Evolutionary conservation across 2,113 vertebrate genomes (phyloP).

Genomic region (Ophthalmotilapia sp.): DNA sequence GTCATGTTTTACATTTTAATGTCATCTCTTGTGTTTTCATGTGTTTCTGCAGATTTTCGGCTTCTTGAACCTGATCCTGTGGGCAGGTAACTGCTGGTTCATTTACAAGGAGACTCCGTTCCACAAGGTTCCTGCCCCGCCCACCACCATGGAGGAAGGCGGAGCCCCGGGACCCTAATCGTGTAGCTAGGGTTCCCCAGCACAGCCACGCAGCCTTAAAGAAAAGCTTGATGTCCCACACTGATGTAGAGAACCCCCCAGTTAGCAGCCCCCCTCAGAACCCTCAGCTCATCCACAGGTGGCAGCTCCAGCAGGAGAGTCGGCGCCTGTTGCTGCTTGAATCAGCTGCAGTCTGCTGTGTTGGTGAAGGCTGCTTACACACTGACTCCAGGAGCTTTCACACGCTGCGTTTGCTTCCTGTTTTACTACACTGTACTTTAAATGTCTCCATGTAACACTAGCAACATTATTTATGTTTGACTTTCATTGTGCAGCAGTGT

Average conservation of each 20-base stretch:
- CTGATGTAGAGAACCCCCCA: background rate
- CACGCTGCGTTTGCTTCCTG: background rate
- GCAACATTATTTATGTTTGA: conserved; percentile 23
- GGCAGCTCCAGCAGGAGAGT: background rate
- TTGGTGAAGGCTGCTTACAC: background rate
- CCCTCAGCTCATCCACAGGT: background rate
- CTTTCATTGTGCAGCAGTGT: conserved; percentile 1
- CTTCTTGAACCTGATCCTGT: conserved; percentile 90
- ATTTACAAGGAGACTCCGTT: conserved; percentile 92
- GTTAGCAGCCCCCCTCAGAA: background rate
- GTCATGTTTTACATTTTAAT: background rate
- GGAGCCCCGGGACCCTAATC: conserved; percentile 39
- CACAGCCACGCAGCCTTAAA: background rate
- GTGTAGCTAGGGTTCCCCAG: background rate
- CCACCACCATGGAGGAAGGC: conserved; percentile 65
- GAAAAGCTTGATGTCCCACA: conserved; percentile 8
- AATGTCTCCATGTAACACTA: background rate
- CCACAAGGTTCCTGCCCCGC: conserved; percentile 74
- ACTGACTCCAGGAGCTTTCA: background rate
- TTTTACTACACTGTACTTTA: background rate
- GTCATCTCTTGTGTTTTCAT: background rate
- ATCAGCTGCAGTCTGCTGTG: background rate
- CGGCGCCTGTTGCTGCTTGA: background rate
- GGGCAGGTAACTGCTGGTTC: conserved; percentile 95
- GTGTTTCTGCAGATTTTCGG: conserved; percentile 80